Base-by-base conservation (phyloP, 2,797 vertebrate genomes). In the Orestias chungarensis region DNA sequence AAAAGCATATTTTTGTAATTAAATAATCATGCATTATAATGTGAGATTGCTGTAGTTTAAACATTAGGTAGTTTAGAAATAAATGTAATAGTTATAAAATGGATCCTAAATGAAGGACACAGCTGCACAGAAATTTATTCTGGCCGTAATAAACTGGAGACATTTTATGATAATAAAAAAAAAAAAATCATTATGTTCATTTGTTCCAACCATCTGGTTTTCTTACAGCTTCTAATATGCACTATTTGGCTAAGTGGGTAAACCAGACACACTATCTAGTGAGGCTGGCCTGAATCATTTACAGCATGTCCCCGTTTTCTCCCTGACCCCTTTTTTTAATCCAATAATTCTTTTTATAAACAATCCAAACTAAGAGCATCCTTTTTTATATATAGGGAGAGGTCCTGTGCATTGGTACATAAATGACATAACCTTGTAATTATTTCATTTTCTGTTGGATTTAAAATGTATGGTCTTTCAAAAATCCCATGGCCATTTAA, bases 181-280 rank as follows among this genome's bases (percentile, higher is more conserved):
- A 27, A 12, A 29, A n/a, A 70, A 15, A 66, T 29, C 35, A 46
- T 3, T 1, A 31, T 25, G n/a, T n/a, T n/a, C n/a, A n/a, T n/a
- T n/a, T n/a, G n/a, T n/a, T n/a, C n/a, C 33, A 46, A 73, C 67
- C 38, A 64, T 75, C 65, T 79, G 52, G 67, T 72, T 46, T n/a
- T n/a, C n/a, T n/a, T n/a, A n/a, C n/a, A n/a, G n/a, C n/a, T n/a
- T n/a, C n/a, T 18, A 12, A 47, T 18, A 38, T 4, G 38, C 38
- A 38, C 4, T 42, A 11, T 42, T 7, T 42, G 40, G 40, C 40
- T 42, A 7, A 42, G 40, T 42, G 4, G 7, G 4, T 42, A 42
- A 11, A 42, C 7, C 7, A 42, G 8, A 8, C 8, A 11, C 40
- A 42, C 40, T 42, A 42, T 8, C 8, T 42, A 42, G 7, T 42